Base-by-base conservation (phyloP, 2,888 invertebrate genomes). In the Plebejus anna region DNA sequence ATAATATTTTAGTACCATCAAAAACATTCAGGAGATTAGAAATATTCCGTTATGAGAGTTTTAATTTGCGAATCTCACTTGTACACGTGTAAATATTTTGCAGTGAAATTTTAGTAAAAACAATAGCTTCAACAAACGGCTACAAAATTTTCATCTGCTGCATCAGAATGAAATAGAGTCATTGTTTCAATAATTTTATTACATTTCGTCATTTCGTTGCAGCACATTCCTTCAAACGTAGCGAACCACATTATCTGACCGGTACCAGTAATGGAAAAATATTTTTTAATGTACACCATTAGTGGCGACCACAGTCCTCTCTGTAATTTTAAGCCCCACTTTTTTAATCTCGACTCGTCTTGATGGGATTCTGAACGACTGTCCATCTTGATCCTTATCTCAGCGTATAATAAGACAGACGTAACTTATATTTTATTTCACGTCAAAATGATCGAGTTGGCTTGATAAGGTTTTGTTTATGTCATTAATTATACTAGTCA, bases 401-500 rank as follows among this genome's bases (percentile, higher is more conserved):
- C 82, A 79, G 81, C 84, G 89, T 85, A 90, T 92, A 93, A 93
- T 92, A 93, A 91, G 92, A 92, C 92, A 91, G 91, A 92, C 91
- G 88, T 92, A 87, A 89, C 91, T 91, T 93, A 93, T 90, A 93
- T 92, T 92, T 93, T 92, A 92, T 92, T 91, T 90, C 91, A 92
- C 86, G 89, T 91, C 92, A 89, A 87, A 87, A 85, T 89, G 94
- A 94, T 94, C 90, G 88, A 91, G 89, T 84, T 89, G 87, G 84
- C 83, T 80, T 82, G 93, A 93, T 93, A 93, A 92, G 85, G 88
- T 90, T 93, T 92, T 91, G 90, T 92, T 92, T 91, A 83, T 87
- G 84, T 88, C 89, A 91, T 92, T 90, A 89, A 89, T 90, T 89
- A 90, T 85, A 71, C 71, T 71, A 59, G 72, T 82, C 83, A 82